Base-by-base conservation (phyloP, 2,888 invertebrate species). In the Nemapogon koenigi region DNA sequence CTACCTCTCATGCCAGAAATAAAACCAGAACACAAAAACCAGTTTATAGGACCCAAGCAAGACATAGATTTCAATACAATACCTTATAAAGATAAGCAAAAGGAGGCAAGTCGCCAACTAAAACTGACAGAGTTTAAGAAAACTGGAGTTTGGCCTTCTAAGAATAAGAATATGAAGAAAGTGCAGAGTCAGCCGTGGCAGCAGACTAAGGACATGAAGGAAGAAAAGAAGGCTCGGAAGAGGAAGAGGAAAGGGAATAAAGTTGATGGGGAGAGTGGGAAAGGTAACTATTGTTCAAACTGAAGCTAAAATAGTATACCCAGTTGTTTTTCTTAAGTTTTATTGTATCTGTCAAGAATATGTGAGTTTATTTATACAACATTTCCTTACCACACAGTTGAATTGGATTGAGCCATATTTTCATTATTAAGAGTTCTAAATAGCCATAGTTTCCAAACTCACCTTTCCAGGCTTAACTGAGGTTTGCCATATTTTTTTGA, bases 1-100 rank as follows among this genome's bases (percentile, higher is more conserved):
- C 76, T 98, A 52, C 99, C 98, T 0, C 85, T 88, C 55, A 98
- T 99, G 96, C 96, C 97, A 0, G 99, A 99, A 70, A 67, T 96
- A 2, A 92, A 89, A 57, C 86, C 86, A 26, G 64, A 67, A 14
- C 80, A 80, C 43, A 67, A 62, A 28, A 55, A 59, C n/a, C 79
- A 80, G 50, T 81, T 78, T 36, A 72, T 72, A 43, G 82, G 83
- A 14, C 86, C 61, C 0, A 55, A 56, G 19, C 75, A 75, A 3
- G 58, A 85, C 22, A 72, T 94, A 4, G 90, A 97, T 62, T 64
- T 87, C 11, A 89, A 89, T 57, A 73, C 75, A 16, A 85, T 97
- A 48, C 79, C 86, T 0, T 97, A 94, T 53, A 86, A 81, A 57
- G 89, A 96, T 59, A 88, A 87, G 49, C 84, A 87, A 52, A 84